Percentiles rank a stretch among this genome's conserved stretches.
Conservation (phyloP, 2,113 vertebrate genomes). For the Silurus glanis region DNA sequence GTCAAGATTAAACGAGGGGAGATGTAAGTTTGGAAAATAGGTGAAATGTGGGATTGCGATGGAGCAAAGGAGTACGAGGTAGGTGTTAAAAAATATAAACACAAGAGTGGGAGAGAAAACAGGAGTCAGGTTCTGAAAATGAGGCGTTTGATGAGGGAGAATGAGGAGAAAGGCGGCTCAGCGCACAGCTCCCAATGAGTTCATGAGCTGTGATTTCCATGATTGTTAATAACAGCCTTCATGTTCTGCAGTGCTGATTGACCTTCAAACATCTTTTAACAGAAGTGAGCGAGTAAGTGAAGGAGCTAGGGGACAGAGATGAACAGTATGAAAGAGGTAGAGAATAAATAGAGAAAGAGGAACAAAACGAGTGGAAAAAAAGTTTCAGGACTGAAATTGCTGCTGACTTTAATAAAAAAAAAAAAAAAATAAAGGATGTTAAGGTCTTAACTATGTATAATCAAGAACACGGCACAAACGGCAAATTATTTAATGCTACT, state of each 20-base stretch:
- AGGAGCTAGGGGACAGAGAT: background rate
- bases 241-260: background rate
- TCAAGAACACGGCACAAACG: background rate
- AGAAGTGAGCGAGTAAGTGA: background rate
- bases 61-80: background rate
- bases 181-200: background rate
- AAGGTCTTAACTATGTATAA: background rate
- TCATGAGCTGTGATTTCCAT: background rate
- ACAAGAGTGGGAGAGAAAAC: background rate
- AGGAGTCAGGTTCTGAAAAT: background rate
- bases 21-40: background rate
- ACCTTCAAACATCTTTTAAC: background rate
- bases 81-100: background rate
- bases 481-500: background rate
- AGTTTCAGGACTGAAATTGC: background rate
- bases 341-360: background rate
- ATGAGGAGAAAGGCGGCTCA: background rate
- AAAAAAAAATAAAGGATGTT: no score
- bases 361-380: no score
- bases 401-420: background rate
- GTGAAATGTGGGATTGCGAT: background rate
- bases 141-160: background rate
- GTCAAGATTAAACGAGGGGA: slow-evolving; percentile 23
- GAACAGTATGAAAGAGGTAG: background rate
- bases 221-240: background rate